phyloP scores from a whole-genome alignment of 1,140 invertebrate species.

The Lethocerus indicus region DNA sequence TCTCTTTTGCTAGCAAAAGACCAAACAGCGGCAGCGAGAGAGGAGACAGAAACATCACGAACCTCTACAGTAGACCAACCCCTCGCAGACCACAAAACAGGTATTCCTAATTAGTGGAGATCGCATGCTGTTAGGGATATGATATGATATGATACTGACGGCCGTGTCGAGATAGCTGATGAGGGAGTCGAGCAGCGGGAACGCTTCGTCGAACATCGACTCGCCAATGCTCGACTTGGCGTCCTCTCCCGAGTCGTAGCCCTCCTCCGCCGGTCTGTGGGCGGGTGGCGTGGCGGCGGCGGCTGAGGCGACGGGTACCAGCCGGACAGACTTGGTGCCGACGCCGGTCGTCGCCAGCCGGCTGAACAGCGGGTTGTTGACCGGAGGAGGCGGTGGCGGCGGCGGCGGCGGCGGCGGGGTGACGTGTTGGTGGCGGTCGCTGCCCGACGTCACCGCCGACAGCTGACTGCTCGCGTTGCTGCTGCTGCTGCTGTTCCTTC shows the following conservation, averaged over 20 bases:
- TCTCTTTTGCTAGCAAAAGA: no score
- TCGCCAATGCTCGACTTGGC: slow-evolving; percentile 7
- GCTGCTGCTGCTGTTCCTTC: not conserved
- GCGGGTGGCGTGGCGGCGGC: not conserved
- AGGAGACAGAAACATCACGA: no score
- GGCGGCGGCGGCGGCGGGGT: no score
- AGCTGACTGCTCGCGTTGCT: slow-evolving; percentile 8
- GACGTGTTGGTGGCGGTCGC: not conserved
- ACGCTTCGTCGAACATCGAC: not conserved
- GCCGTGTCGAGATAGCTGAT: slow-evolving; percentile 46
- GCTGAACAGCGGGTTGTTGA: slow-evolving; percentile 15
- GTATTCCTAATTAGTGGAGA: no score
- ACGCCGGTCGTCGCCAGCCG: slow-evolving; percentile 3
- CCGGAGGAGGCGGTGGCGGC: slow-evolving; percentile 6
- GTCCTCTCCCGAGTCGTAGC: slow-evolving; percentile 2
- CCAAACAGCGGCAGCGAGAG: no score
- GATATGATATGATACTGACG: slow-evolving; percentile 21
- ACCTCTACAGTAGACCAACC: no score
- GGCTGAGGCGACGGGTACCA: no score
- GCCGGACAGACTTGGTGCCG: not conserved
- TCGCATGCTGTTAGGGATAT: no score
- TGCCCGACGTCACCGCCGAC: not conserved
- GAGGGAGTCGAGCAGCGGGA: slow-evolving; percentile 36
- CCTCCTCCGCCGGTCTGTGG: not conserved
- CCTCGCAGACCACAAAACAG: no score